These are phyloP conservation scores for Cinara cedri DNA, from an alignment of 2,888 invertebrate genomes.

Conservation along the genomic window DNA sequence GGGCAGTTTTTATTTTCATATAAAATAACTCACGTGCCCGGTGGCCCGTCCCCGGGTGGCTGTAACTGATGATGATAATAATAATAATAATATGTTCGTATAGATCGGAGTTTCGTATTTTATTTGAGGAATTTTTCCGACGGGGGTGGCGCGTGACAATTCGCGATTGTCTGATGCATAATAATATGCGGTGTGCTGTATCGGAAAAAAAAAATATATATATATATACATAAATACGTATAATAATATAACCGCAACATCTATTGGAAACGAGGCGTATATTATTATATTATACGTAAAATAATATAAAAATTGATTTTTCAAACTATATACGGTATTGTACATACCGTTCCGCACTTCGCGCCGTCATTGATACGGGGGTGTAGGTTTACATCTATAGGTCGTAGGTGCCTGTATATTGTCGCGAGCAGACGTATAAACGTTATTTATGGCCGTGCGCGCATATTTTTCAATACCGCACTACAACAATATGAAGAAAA, in stretches of 20 bases:
- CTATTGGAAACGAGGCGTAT: neutral
- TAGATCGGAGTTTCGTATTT: too few species aligned
- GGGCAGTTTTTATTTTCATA: too few species aligned
- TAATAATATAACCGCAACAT: constrained; percentile 36
- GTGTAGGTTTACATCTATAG: neutral
- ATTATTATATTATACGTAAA: constrained; percentile 11
- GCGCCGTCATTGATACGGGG: constrained; percentile 21
- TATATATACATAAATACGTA: neutral
- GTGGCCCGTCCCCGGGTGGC: too few species aligned
- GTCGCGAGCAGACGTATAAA: constrained; percentile 29
- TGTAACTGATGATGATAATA: neutral
- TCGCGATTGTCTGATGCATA: constrained; percentile 39
- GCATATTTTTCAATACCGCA: constrained; percentile 12
- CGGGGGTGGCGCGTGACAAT: constrained; percentile 34
- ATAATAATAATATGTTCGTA: neutral
- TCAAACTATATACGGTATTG: constrained; percentile 30
- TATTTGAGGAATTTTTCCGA: constrained; percentile 16
- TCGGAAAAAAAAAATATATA: constrained; percentile 16
- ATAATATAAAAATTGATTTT: constrained; percentile 52
- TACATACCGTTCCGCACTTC: too few species aligned
- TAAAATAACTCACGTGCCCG: too few species aligned
- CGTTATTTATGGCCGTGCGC: constrained; percentile 38
- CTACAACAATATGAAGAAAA: neutral
- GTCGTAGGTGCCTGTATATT: constrained; percentile 16
- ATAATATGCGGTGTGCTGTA: neutral